Percentiles rank a stretch among this genome's conserved stretches.
Evolutionary conservation across 1,140 invertebrate species (phyloP).

Genomic region (Alviniconcha marisindica): DNA sequence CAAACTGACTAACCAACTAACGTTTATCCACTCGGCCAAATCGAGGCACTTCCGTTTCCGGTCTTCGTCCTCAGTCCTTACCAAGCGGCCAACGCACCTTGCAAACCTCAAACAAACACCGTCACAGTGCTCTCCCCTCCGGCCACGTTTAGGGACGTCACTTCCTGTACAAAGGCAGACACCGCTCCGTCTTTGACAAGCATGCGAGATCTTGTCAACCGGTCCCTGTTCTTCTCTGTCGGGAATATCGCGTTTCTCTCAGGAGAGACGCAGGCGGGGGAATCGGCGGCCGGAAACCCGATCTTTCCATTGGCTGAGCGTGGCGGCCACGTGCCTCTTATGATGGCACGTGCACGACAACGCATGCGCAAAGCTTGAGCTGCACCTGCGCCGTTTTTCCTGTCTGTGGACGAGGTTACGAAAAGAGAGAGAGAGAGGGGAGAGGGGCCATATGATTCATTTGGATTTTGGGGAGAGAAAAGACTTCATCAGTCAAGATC

Average conservation of each 20-base stretch:
- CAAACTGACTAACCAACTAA: too few species aligned
- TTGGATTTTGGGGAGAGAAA: not conserved
- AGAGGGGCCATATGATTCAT: not conserved
- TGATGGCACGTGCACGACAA: not conserved
- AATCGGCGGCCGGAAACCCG: not conserved
- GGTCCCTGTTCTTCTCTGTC: not conserved
- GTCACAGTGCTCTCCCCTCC: not conserved
- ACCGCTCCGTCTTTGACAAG: not conserved
- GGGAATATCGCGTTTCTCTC: conserved; percentile 11
- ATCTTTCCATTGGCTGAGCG: conserved; percentile 10
- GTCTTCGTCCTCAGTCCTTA: too few species aligned
- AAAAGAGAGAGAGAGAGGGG: not conserved
- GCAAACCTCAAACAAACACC: not conserved
- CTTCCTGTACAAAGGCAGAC: not conserved
- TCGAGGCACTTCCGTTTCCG: not conserved
- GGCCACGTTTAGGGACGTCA: conserved; percentile 15
- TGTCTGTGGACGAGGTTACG: not conserved
- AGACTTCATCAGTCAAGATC: too few species aligned
- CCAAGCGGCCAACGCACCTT: too few species aligned
- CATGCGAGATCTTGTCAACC: not conserved
- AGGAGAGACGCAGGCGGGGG: not conserved
- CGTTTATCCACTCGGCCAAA: not conserved
- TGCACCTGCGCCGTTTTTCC: conserved; percentile 4
- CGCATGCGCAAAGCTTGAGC: not conserved
- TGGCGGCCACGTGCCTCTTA: conserved; percentile 2